Base-by-base conservation (phyloP, 2,797 vertebrate species). In the Atherinosoma microstoma region DNA sequence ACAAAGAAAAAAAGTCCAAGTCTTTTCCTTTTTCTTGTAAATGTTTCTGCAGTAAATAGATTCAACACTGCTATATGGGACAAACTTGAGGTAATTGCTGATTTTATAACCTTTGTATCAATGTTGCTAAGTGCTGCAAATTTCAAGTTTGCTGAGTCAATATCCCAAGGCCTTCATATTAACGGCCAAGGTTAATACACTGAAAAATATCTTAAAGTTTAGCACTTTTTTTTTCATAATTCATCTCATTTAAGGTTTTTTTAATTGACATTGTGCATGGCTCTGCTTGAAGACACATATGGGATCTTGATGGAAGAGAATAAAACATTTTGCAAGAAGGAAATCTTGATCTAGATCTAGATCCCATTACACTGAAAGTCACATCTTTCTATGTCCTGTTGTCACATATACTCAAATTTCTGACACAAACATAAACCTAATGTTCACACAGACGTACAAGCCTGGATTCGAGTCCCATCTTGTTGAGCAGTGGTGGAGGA, bases 401-500 rank as follows among this genome's bases (percentile, higher is more conserved):
- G 47, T 92, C 87, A 86, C 59, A 70, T 57, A 79, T 77, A 73
- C 72, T 85, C 75, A 6, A 42, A 54, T 76, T 68, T 90, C 69
- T 89, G 78, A 91, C 88, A 86, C 83, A 85, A 78, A 70, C 71
- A 83, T 76, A 84, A 81, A 87, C 75, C 2, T 4, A 66, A 71
- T 84, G 80, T 89, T 86, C 88, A 92, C 91, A 89, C 83, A 86
- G 78, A 80, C 82, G 70, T 61, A 40, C 81, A 61, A 84, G 75
- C 62, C 42, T 69, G 42, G 69, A 78, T 85, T 64, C 87, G 71
- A 87, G 94, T 91, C 86, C 77, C 74, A 36, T 92, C 92, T 91
- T 92, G 94, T 88, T 54, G 62, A 84, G 73, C 54, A 59, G 80
- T 64, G 63, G 67, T 68, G 76, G 71, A 84, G 79, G 91, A 87